Conservation (phyloP, 2,888 invertebrate species). For the Trichopria drosophilae region DNA sequence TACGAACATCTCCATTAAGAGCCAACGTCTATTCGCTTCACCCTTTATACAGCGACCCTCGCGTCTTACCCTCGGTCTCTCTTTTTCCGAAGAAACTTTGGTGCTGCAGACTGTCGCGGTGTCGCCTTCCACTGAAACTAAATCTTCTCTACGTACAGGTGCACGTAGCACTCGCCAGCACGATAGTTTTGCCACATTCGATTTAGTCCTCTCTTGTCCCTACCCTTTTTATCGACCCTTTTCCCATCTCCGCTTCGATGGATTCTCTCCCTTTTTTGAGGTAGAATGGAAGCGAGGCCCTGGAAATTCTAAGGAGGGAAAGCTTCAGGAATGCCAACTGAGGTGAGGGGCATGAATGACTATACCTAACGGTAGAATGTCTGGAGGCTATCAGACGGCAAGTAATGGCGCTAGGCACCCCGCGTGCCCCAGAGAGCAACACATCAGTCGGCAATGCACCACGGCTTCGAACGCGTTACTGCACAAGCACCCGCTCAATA, state of each 20-base stretch:
- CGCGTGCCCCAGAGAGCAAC: conserved; percentile 44
- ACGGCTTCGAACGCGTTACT: conserved; percentile 37
- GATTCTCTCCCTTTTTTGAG: conserved; percentile 19
- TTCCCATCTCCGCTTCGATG: conserved; percentile 5
- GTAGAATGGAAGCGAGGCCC: conserved; percentile 9
- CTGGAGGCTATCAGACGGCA: conserved; percentile 46
- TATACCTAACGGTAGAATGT: conserved; percentile 34
- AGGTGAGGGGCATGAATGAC: neutral
- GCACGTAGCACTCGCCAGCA: conserved; percentile 34
- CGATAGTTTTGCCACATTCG: conserved; percentile 49
- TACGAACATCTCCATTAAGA: too few relatives aligned
- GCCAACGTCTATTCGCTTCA: too few relatives aligned
- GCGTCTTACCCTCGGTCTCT: too few relatives aligned
- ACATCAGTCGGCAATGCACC: conserved; percentile 45
- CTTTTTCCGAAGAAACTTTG: too few relatives aligned
- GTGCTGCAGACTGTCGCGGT: too few relatives aligned
- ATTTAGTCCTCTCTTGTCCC: conserved; percentile 44
- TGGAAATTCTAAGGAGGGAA: conserved; percentile 11
- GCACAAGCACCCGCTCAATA: conserved; percentile 34
- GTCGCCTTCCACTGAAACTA: conserved; percentile 39
- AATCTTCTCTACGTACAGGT: conserved; percentile 41
- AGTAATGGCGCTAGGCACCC: conserved; percentile 47
- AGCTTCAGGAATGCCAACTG: too few relatives aligned
- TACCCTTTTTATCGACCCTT: conserved; percentile 5
- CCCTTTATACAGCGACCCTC: too few relatives aligned